Evolutionary conservation across 2,888 invertebrate genomes (phyloP).

Genomic region (Pheosia tremula): DNA sequence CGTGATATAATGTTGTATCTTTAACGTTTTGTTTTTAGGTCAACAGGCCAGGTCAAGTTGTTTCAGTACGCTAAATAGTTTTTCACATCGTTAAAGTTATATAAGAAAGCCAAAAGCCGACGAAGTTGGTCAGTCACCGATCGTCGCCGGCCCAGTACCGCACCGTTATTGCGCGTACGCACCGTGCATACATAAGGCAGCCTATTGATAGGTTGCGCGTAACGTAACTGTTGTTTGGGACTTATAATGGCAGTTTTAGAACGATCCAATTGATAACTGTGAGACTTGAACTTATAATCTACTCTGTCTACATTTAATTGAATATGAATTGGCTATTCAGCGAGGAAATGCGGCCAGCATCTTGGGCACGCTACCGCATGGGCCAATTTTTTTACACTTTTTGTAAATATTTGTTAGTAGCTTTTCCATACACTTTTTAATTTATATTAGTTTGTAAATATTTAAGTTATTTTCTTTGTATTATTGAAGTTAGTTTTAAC

Average conservation of each 20-base stretch:
- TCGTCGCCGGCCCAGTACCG: conserved; percentile 26
- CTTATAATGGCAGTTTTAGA: conserved; percentile 25
- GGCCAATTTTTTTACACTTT: too few relatives aligned
- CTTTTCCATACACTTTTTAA: too few relatives aligned
- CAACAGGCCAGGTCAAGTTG: background rate
- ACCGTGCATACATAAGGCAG: conserved; percentile 50
- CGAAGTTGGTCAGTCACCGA: conserved; percentile 15
- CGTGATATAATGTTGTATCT: too few relatives aligned
- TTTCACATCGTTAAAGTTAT: conserved; percentile 1
- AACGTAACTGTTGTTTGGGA: conserved; percentile 45
- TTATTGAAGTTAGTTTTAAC: too few relatives aligned
- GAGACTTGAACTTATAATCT: background rate
- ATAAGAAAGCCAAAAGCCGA: conserved; percentile 7
- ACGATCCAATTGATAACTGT: conserved; percentile 9
- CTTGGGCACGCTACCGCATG: too few relatives aligned
- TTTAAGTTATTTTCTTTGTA: too few relatives aligned
- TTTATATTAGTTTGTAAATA: too few relatives aligned
- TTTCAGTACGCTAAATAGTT: background rate
- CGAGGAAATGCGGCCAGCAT: too few relatives aligned
- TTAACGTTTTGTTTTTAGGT: background rate
- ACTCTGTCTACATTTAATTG: background rate
- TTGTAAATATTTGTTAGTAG: too few relatives aligned
- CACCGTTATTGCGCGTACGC: conserved; percentile 55
- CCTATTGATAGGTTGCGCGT: conserved; percentile 37
- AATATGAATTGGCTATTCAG: too few relatives aligned